phyloP scores from a whole-genome alignment of 2,113 vertebrate species.

The Limanda limanda region DNA sequence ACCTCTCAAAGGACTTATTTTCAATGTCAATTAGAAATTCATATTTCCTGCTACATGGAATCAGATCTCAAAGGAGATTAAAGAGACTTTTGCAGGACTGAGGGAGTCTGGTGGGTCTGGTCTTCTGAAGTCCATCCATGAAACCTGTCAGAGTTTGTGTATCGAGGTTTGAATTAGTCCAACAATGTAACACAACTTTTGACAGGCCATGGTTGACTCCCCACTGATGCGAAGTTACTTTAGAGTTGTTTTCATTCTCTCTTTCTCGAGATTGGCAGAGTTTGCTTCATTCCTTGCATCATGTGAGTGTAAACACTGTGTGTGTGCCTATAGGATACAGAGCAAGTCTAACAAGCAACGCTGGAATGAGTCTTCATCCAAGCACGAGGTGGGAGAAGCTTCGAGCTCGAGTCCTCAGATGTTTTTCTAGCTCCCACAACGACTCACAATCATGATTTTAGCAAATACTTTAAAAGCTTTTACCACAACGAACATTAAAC shows the following conservation, averaged over 20 bases:
- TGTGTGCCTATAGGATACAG: not conserved
- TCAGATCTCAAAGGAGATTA: slow-evolving; percentile 36
- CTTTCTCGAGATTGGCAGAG: slow-evolving; percentile 20
- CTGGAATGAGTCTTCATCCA: slow-evolving; percentile 3
- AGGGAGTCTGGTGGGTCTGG: not conserved
- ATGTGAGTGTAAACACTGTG: slow-evolving; percentile 19
- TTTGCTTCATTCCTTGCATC: slow-evolving; percentile 28
- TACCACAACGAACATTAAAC: not conserved
- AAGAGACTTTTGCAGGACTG: slow-evolving; percentile 23
- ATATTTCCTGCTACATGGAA: slow-evolving; percentile 4
- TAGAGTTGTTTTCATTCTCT: slow-evolving; percentile 37
- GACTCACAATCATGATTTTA: slow-evolving; percentile 6
- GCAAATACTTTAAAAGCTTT: not conserved
- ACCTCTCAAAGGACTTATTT: not conserved
- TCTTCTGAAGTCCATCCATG: slow-evolving; percentile 39
- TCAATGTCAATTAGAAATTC: not conserved
- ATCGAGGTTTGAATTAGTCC: slow-evolving; percentile 50
- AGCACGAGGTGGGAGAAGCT: not conserved
- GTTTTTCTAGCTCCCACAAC: slow-evolving; percentile 3
- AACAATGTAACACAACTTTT: slow-evolving; percentile 38
- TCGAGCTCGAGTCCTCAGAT: not conserved
- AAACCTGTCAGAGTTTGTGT: slow-evolving; percentile 62
- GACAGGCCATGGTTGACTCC: slow-evolving; percentile 46
- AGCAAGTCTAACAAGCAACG: no score
- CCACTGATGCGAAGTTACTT: slow-evolving; percentile 36